Evolutionary conservation across 1,140 invertebrate species (phyloP).

Genomic region (Trinorchestia longiramus): DNA sequence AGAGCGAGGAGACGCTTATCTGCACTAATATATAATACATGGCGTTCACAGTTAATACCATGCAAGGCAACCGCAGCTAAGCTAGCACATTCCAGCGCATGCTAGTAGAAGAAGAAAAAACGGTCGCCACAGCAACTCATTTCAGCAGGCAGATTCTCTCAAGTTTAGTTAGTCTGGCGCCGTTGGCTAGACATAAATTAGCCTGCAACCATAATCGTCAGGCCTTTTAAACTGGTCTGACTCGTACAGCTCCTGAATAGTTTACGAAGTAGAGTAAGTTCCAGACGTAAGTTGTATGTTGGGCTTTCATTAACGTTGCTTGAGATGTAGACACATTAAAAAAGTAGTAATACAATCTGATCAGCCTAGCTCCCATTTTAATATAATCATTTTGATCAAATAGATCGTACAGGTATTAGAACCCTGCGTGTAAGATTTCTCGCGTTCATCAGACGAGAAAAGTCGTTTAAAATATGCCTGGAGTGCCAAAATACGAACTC

Average conservation of each 20-base stretch:
- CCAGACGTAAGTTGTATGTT: neutral
- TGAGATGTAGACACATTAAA: neutral
- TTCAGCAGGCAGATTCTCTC: neutral
- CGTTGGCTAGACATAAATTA: conserved; percentile 3
- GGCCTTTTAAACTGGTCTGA: neutral
- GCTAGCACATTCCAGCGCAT: neutral
- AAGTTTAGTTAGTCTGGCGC: neutral
- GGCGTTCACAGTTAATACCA: neutral
- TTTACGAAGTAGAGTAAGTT: neutral
- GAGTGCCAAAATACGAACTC: neutral
- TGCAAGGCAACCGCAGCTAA: neutral
- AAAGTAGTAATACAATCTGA: neutral
- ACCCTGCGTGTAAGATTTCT: neutral
- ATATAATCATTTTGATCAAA: neutral
- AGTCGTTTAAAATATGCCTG: neutral
- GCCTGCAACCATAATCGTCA: neutral
- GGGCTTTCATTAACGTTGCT: neutral
- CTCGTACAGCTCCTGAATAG: neutral
- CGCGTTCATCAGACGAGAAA: neutral
- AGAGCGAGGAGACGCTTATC: neutral
- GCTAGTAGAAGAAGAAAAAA: neutral
- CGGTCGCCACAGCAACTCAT: neutral
- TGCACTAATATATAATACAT: neutral
- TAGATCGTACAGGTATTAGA: neutral
- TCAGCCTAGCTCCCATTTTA: too few relatives aligned